phyloP scores from a whole-genome alignment of 2,113 vertebrate genomes.

The Chaetodon trifascialis region DNA sequence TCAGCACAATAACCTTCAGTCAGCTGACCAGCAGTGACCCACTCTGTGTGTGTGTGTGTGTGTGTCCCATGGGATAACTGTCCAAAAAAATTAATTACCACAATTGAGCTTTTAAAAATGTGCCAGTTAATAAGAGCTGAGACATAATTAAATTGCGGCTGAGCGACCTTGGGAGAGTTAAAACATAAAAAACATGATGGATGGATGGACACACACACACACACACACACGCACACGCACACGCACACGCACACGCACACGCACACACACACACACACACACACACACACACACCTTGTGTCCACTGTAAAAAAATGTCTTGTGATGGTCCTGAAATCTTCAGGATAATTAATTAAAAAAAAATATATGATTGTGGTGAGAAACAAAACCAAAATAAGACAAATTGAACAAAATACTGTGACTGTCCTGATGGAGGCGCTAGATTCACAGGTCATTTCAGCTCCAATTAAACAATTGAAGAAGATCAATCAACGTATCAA shows the following conservation, averaged over 20 bases:
- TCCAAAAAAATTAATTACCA: slow-evolving; percentile 37
- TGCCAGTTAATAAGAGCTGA: slow-evolving; percentile 43
- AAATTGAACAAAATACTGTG: no score
- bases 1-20: not conserved
- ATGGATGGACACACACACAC: slow-evolving; percentile 20
- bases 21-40: not conserved
- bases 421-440: no score
- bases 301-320: not conserved
- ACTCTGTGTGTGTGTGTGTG: not conserved
- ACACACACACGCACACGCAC: slow-evolving; percentile 1
- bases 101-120: slow-evolving; percentile 40
- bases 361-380: no score
- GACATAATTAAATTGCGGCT: slow-evolving; percentile 57
- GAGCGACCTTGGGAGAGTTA: slow-evolving; percentile 52
- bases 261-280: no score
- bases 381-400: no score
- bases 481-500: no score
- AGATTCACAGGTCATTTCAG: no score
- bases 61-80: slow-evolving; percentile 8
- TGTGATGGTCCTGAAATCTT: not conserved
- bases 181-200: slow-evolving; percentile 54
- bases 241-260: slow-evolving; percentile 3
- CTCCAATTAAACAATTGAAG: no score
- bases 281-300: not conserved
- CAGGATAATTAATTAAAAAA: no score